Base-by-base conservation (phyloP, 2,113 vertebrate genomes). In the Accipiter virgatus region DNA sequence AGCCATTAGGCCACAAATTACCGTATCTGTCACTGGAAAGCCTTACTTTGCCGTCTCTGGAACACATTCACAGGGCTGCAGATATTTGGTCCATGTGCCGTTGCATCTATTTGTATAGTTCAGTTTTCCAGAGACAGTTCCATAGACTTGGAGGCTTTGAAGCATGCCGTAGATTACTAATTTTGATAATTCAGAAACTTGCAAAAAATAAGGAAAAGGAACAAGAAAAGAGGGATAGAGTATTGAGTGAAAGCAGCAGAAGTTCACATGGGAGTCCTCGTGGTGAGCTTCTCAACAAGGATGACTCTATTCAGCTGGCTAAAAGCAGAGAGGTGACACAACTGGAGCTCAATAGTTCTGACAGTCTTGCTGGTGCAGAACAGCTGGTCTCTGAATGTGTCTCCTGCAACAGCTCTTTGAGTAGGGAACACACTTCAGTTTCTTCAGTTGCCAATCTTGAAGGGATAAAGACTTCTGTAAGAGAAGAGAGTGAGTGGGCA, bases 51-150 rank as follows among this genome's bases (percentile, higher is more conserved):
- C 99, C 99, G 34, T 98, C 99, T 36, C 97, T 98, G 72, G 98
- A 99, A 85, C 98, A 99, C 78, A 97, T 99, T 70, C 98, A 98
- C 29, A 98, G 98, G 6, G 98, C 99, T 15, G 99, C 99, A 22
- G 99, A 99, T 43, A 98, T 99, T 80, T 99, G 99, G 99, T 98
- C 98, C 8, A 97, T 98, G 93, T 99, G 99, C 92, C 96, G 98
- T 17, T 98, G 98, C 88, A 98, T 99, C 94, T 99, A 99, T 97
- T 97, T 99, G 95, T 91, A 94, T 90, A 99, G 98, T 88, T 98
- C 98, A 1, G 93, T 99, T 92, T 99, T 99, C 96, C 99, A 99
- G 97, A 98, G 98, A 79, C 99, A 99, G 93, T 99, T 99, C 96
- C 98, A 98, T 77, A 98, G 98, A 82, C 98, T 99, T n/a, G 99